A percentile compares a stretch with the other conserved stretches of the same genome.
Evolutionary conservation across 1,140 invertebrate genomes (phyloP).

Genomic region (Hirudo medicinalis): DNA sequence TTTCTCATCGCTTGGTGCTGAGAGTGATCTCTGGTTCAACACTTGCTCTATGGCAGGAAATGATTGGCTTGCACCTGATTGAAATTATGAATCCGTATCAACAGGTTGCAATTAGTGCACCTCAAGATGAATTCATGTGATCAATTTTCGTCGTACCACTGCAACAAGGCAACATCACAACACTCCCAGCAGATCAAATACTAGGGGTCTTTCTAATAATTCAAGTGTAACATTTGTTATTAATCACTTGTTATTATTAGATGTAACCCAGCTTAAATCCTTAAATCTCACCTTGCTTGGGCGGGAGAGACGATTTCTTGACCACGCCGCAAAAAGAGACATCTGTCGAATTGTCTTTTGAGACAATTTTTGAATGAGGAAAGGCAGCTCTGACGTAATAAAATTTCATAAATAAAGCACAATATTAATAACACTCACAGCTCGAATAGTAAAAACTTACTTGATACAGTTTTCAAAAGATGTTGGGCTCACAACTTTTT

Average conservation of each 20-base stretch:
- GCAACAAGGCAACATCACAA: no score
- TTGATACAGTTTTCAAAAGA: constrained; percentile 31
- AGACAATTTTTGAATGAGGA: no score
- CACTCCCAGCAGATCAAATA: no score
- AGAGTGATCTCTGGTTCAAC: no score
- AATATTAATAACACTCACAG: no score
- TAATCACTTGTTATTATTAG: background rate
- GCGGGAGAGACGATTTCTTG: background rate
- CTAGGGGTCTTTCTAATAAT: no score
- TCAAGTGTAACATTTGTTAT: background rate
- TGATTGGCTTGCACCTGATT: no score
- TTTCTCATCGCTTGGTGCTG: background rate
- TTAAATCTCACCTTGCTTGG: background rate
- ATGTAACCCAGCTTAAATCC: background rate
- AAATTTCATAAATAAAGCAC: constrained; percentile 11
- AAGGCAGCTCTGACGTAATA: constrained; percentile 22
- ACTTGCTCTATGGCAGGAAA: no score
- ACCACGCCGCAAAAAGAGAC: background rate
- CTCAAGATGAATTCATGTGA: no score
- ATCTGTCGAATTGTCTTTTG: background rate
- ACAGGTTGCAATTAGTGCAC: no score
- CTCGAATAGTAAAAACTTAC: constrained; percentile 25
- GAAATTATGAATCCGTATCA: no score
- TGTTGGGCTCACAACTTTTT: constrained; percentile 27
- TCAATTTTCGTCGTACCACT: no score